A percentile compares a stretch with the other conserved stretches of the same genome.
Evolutionary conservation across 2,113 vertebrate species (phyloP).

Genomic region (Pygoscelis adeliae): DNA sequence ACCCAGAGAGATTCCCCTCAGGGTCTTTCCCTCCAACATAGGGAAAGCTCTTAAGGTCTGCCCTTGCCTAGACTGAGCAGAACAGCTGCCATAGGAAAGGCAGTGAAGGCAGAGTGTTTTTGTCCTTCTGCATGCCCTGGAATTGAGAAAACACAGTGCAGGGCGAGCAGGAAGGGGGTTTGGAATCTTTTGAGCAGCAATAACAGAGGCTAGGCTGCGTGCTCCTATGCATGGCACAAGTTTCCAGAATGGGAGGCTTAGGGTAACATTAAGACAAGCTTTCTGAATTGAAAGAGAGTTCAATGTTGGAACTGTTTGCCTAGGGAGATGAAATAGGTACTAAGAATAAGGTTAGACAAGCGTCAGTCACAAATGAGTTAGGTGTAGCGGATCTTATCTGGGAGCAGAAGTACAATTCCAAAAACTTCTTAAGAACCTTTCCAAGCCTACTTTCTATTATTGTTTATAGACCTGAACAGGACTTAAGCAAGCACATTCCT

Average conservation of each 20-base stretch:
- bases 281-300: background rate
- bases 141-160: background rate
- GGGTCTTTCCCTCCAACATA: background rate
- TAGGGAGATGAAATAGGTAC: background rate
- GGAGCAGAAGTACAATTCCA: background rate
- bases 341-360: background rate
- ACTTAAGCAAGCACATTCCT: background rate
- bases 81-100: background rate
- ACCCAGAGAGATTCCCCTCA: background rate
- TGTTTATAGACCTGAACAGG: background rate
- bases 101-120: background rate
- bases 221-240: background rate
- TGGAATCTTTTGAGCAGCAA: background rate
- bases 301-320: background rate
- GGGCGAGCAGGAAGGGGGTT: background rate
- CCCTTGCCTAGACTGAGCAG: background rate
- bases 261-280: background rate
- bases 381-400: background rate
- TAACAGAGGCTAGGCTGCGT: background rate
- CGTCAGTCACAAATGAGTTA: background rate
- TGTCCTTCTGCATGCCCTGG: background rate
- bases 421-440: background rate
- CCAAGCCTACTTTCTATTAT: background rate
- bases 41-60: background rate
- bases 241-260: background rate